A percentile compares a stretch with the other conserved stretches of the same genome.
phyloP scores from a whole-genome alignment of 1,140 invertebrate genomes.

The Caenorhabditis latens region DNA sequence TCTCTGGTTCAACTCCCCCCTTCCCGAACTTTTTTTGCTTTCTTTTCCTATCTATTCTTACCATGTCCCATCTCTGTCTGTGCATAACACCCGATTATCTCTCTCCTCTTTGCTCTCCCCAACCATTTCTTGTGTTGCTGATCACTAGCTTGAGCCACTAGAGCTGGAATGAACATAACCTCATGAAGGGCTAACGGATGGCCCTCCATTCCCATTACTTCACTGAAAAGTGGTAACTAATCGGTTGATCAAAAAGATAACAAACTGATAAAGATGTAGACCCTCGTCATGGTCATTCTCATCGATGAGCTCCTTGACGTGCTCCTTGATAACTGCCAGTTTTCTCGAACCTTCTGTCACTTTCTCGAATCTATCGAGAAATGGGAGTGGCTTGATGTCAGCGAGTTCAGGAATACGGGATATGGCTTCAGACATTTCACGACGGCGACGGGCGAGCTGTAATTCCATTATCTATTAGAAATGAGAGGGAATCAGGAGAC shows the following conservation, averaged over 20 bases:
- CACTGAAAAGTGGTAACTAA: conserved; percentile 9
- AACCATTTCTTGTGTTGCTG: conserved; percentile 91
- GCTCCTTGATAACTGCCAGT: conserved; percentile 79
- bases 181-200: conserved; percentile 58
- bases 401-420: conserved; percentile 80
- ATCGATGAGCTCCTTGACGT: conserved; percentile 83
- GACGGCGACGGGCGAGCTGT: conserved; percentile 48
- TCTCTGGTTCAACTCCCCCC: too few relatives aligned
- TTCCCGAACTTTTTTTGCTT: too few relatives aligned
- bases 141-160: conserved; percentile 78
- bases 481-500: too few relatives aligned
- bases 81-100: conserved; percentile 91
- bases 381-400: conserved; percentile 84
- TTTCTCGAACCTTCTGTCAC: conserved; percentile 87
- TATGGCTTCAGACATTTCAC: conserved; percentile 64
- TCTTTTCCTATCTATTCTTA: neutral
- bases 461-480: too few relatives aligned
- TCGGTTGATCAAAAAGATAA: conserved; percentile 81
- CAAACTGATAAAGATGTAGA: conserved; percentile 2
- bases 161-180: conserved; percentile 59
- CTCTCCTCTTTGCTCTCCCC: conserved; percentile 84
- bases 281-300: conserved; percentile 72
- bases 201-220: conserved; percentile 60
- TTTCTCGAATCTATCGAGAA: conserved; percentile 87
- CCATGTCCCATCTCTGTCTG: conserved; percentile 92